phyloP scores from a whole-genome alignment of 2,797 vertebrate genomes.

The Sylvilagus floridanus region DNA sequence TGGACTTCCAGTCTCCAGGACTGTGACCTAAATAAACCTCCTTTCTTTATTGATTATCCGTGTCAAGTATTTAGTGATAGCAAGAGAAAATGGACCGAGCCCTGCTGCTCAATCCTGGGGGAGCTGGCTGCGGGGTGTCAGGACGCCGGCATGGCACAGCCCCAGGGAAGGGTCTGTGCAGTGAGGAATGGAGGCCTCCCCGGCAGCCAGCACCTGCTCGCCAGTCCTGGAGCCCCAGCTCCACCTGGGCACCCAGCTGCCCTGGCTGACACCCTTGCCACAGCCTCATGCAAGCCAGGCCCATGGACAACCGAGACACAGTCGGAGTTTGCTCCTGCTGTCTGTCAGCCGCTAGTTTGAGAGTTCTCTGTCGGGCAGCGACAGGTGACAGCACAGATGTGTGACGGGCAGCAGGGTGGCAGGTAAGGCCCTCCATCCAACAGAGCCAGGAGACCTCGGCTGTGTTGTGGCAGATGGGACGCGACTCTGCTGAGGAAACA shows the following conservation, averaged over 20 bases:
- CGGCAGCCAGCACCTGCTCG: neutral
- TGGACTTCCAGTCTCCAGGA: too few species aligned
- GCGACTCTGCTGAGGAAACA: neutral
- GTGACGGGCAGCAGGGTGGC: neutral
- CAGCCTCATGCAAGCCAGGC: neutral
- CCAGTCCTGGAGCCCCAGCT: too few species aligned
- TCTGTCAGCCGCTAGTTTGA: neutral
- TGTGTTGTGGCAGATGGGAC: neutral
- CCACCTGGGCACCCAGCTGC: neutral
- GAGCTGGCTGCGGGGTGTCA: neutral
- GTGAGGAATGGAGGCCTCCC: neutral
- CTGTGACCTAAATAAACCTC: too few species aligned
- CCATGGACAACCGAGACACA: neutral
- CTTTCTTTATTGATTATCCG: too few species aligned
- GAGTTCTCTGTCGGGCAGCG: neutral
- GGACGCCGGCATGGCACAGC: neutral
- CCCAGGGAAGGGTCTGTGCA: rapidly evolving
- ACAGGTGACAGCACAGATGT: neutral
- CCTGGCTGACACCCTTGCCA: neutral
- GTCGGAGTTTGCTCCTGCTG: neutral
- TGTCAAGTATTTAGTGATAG: too few species aligned
- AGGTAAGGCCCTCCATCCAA: neutral
- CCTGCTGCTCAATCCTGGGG: neutral
- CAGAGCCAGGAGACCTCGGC: neutral
- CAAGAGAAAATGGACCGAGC: too few species aligned